These are phyloP conservation scores for Poecile montanus DNA, from an alignment of 2,797 vertebrate genomes.

Conservation along the genomic window DNA sequence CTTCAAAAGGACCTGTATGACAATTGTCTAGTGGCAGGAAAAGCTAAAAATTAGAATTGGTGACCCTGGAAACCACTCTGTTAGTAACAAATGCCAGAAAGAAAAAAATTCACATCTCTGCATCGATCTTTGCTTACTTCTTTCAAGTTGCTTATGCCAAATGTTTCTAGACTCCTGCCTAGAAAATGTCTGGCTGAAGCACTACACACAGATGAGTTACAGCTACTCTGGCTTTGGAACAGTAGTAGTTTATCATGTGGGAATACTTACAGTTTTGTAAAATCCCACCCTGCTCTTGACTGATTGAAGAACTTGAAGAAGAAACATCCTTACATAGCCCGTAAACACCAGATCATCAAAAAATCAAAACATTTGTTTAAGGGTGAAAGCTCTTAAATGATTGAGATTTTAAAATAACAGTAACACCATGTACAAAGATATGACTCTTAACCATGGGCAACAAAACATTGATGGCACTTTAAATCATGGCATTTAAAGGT, in stretches of 20 bases:
- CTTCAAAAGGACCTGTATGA: background rate
- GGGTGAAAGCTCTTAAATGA: background rate
- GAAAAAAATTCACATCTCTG: background rate
- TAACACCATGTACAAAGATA: background rate
- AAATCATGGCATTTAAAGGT: background rate
- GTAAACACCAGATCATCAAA: background rate
- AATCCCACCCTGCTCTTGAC: background rate
- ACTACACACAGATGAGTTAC: background rate
- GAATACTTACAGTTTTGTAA: background rate
- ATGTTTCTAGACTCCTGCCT: background rate
- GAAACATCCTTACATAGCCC: background rate
- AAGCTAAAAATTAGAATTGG: background rate
- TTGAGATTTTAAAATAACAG: background rate
- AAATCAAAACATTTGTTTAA: background rate
- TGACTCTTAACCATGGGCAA: background rate
- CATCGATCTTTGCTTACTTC: background rate
- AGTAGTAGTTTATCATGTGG: background rate
- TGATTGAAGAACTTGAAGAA: background rate
- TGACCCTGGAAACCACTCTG: background rate
- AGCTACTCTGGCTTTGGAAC: background rate
- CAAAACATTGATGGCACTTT: background rate
- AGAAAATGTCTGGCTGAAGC: background rate
- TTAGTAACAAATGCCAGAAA: background rate
- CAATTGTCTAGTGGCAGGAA: background rate
- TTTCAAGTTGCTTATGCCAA: background rate